These are phyloP conservation scores for Thereva unica DNA, from an alignment of 2,888 invertebrate genomes.

Conservation along the genomic window DNA sequence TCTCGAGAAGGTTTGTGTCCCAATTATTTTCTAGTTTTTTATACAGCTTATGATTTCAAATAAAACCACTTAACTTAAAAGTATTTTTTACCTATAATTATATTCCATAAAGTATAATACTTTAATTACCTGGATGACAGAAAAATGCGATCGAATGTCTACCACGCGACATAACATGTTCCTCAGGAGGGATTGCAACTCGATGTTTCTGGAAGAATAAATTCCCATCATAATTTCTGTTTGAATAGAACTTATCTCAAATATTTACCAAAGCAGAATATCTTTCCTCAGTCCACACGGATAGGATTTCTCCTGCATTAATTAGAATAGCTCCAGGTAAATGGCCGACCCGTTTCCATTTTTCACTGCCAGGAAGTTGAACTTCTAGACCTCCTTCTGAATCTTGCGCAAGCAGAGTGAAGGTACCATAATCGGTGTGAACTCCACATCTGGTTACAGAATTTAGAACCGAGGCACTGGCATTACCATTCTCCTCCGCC, in stretches of 20 bases:
- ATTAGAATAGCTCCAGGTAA: slow-evolving; percentile 76
- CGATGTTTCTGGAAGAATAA: slow-evolving; percentile 65
- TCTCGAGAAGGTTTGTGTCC: no score
- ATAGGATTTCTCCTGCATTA: slow-evolving; percentile 74
- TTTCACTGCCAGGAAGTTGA: slow-evolving; percentile 66
- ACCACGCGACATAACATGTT: slow-evolving; percentile 64
- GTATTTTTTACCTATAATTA: no score
- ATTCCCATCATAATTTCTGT: slow-evolving; percentile 11
- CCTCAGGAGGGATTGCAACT: slow-evolving; percentile 71
- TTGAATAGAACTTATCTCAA: slow-evolving; percentile 17
- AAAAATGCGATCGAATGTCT: slow-evolving; percentile 79
- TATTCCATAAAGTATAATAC: slow-evolving; percentile 5
- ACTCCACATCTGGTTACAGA: slow-evolving; percentile 66
- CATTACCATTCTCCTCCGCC: slow-evolving; percentile 46
- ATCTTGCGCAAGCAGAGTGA: slow-evolving; percentile 75
- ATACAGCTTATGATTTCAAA: no score
- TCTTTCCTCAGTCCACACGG: slow-evolving; percentile 73
- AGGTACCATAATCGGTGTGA: slow-evolving; percentile 76
- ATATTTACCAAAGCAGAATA: slow-evolving; percentile 68
- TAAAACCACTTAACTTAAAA: no score
- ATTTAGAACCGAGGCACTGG: slow-evolving; percentile 57
- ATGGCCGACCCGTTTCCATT: slow-evolving; percentile 75
- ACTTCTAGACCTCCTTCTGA: slow-evolving; percentile 73
- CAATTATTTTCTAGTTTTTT: no score
- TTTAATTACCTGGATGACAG: slow-evolving; percentile 68